Evolutionary conservation across 2,113 vertebrate genomes (phyloP).

Genomic region (Scartelaos histophorus): DNA sequence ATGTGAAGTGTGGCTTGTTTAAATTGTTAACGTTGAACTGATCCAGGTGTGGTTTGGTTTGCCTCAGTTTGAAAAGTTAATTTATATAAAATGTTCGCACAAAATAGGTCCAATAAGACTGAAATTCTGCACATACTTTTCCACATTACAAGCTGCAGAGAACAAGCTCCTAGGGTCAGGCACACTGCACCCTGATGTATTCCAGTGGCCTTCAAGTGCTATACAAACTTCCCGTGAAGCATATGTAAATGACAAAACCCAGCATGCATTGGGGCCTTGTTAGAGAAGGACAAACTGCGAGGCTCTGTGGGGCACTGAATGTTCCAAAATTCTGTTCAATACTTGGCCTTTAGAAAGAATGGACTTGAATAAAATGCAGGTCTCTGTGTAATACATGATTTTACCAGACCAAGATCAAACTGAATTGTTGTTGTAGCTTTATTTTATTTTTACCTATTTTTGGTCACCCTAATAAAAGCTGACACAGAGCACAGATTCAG

Average conservation of each 20-base stretch:
- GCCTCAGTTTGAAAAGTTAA: slow-evolving; percentile 7
- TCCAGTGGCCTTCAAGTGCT: slow-evolving; percentile 28
- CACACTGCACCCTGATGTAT: slow-evolving; percentile 20
- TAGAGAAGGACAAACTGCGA: slow-evolving; percentile 36
- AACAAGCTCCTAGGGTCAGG: slow-evolving; percentile 23
- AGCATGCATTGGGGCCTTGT: slow-evolving; percentile 20
- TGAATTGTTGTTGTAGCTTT: slow-evolving; percentile 25
- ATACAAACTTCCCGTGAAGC: slow-evolving; percentile 26
- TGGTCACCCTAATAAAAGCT: slow-evolving; percentile 64
- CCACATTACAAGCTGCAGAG: neutral
- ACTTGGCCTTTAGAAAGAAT: slow-evolving; percentile 34
- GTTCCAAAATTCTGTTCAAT: slow-evolving; percentile 31
- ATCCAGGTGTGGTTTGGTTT: slow-evolving; percentile 4
- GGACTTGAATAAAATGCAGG: slow-evolving; percentile 24
- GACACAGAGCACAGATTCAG: slow-evolving; percentile 61
- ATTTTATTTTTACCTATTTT: slow-evolving; percentile 23
- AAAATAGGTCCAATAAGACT: neutral
- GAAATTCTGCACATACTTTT: slow-evolving; percentile 1
- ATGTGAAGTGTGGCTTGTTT: neutral
- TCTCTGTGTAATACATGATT: slow-evolving; percentile 45
- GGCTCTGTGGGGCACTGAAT: slow-evolving; percentile 15
- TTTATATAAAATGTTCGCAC: slow-evolving; percentile 2
- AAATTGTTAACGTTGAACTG: slow-evolving; percentile 1
- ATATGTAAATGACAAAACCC: slow-evolving; percentile 40
- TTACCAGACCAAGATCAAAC: slow-evolving; percentile 36